Evolutionary conservation across 2,888 invertebrate species (phyloP), one percentile per base, ranked within the genome.

Genomic region (Piscicola geometra): DNA sequence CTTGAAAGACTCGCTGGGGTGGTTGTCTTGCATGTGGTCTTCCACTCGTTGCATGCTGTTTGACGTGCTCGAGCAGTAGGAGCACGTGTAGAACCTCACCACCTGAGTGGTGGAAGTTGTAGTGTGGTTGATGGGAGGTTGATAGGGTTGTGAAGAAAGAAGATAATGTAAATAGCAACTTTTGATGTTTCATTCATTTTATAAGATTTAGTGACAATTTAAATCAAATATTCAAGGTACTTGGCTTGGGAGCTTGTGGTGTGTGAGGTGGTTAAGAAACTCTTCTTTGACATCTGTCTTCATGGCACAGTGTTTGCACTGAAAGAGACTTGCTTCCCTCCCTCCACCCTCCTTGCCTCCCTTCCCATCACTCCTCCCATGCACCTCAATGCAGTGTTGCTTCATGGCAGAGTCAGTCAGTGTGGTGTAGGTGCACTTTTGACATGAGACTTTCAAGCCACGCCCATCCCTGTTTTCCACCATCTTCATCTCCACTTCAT

Each of bases 21-120:
- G 78, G 3, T 60, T n/a, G 32, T 77, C 75, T 21, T 28, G 35
- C 33, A 78, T 35, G 66, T 78, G 78, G 56, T 77, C 75, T 36
- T 78, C 78, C 0, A 78, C 71, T 21, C 18, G 30, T 32, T 60
- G 64, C 77, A 78, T 77, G 50, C 71, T 75, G 41, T 36, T 78
- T 0, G 77, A 76, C 52, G 50, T 36, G 15, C 18, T 28, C 21
- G 64, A 28, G 66, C 78, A 78, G 68, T 78, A 78, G 0, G 77
- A 70, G 47, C 78, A 78, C 28, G 64, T 56, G 73, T 77, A 78
- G 56, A 30, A 69, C 5, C 78, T 64, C 21, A 78, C 21, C 9
- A 35, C 56, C 28, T 75, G 75, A 0, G 32, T 41, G n/a, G n/a
- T n/a, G n/a, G n/a, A n/a, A n/a, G n/a, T n/a, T n/a, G n/a, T n/a